phyloP scores from a whole-genome alignment of 2,888 invertebrate species.

The Apoda limacodes region DNA sequence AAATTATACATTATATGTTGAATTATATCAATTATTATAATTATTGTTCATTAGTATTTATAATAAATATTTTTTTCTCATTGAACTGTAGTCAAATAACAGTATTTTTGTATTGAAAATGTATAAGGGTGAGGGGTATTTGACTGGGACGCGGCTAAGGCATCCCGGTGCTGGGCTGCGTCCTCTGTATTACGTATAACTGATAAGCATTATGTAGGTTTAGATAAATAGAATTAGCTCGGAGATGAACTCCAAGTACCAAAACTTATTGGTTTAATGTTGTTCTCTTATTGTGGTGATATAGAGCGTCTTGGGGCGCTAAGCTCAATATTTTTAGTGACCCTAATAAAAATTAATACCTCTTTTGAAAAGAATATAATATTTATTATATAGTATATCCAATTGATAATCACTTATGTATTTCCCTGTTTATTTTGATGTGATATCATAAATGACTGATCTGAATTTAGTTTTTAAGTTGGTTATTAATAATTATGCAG shows the following conservation, averaged over 20 bases:
- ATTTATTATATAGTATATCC: conserved; percentile 62
- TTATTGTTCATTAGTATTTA: conserved; percentile 59
- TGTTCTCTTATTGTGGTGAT: conserved; percentile 68
- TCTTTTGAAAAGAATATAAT: conserved; percentile 68
- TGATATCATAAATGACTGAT: conserved; percentile 74
- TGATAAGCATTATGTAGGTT: conserved; percentile 72
- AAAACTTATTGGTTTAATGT: conserved; percentile 67
- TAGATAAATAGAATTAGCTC: conserved; percentile 66
- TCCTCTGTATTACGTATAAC: conserved; percentile 57
- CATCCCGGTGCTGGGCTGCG: conserved; percentile 12
- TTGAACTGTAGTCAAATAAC: conserved; percentile 71
- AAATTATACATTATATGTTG: conserved; percentile 60
- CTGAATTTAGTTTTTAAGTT: conserved; percentile 73
- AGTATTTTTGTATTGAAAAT: conserved; percentile 70
- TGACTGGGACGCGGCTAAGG: conserved; percentile 34
- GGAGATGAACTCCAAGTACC: conserved; percentile 63
- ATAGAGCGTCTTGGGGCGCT: conserved; percentile 62
- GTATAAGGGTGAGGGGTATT: conserved; percentile 62
- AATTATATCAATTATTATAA: conserved; percentile 54
- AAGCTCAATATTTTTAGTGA: conserved; percentile 71
- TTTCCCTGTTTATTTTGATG: conserved; percentile 72
- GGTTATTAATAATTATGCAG: conserved; percentile 63
- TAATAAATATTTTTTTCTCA: conserved; percentile 61
- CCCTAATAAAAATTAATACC: conserved; percentile 70
- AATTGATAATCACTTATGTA: conserved; percentile 67